phyloP scores from a whole-genome alignment of 2,797 vertebrate species.

The Brachyalestes nurse region DNA sequence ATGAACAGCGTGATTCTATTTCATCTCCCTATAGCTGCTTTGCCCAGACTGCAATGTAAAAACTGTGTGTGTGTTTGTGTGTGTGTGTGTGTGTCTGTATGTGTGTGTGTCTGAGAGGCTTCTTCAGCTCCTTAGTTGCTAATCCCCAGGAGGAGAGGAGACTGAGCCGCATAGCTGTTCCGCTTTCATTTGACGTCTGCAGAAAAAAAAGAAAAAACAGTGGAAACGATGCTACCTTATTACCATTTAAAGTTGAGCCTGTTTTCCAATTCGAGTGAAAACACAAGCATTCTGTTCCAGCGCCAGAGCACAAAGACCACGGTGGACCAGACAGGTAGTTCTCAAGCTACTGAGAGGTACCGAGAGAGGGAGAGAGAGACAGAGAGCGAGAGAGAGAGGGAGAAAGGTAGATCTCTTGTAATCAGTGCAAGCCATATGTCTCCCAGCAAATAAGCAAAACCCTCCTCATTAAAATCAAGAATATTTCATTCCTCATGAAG shows the following conservation, averaged over 20 bases:
- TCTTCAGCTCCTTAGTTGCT: conserved; percentile 49
- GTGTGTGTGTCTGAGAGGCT: conserved; percentile 27
- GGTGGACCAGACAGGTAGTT: conserved; percentile 17
- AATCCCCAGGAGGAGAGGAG: conserved; percentile 52
- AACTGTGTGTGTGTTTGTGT: not conserved
- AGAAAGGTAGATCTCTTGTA: conserved; percentile 15
- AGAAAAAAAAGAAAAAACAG: not conserved
- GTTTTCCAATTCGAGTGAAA: conserved; percentile 17
- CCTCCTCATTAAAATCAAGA: conserved; percentile 48
- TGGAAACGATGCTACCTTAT: conserved; percentile 35
- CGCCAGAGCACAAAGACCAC: conserved; percentile 1
- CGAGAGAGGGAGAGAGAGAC: not conserved
- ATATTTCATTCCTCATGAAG: conserved; percentile 32
- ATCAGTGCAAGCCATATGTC: conserved; percentile 44
- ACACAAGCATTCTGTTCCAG: conserved; percentile 37
- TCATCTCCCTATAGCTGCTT: conserved; percentile 28
- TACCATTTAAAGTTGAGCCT: conserved; percentile 27
- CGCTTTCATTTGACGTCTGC: conserved; percentile 37
- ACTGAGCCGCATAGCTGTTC: conserved; percentile 48
- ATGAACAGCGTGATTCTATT: conserved; percentile 17
- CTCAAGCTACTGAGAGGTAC: not conserved
- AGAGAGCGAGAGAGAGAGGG: not conserved
- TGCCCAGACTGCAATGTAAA: not conserved
- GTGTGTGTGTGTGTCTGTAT: conserved; percentile 40
- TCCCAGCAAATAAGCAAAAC: conserved; percentile 27